Conservation (phyloP, 1,140 invertebrate genomes). For the Drosophila rhopaloa region DNA sequence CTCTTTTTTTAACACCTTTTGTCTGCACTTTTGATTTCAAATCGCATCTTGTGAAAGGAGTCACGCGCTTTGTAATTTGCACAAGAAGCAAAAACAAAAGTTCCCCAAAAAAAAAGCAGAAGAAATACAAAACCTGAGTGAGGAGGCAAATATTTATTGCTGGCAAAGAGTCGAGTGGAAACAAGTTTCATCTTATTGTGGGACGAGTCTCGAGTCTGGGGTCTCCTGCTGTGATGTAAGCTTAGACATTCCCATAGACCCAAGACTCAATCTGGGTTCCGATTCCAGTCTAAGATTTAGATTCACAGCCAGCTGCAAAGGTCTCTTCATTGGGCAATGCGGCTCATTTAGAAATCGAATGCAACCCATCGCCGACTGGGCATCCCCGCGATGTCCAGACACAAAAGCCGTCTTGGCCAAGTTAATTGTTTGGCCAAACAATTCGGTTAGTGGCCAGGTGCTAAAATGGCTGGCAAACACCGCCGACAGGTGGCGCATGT, state of each 20-base stretch:
- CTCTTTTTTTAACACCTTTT: constrained; percentile 70
- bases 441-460: constrained; percentile 51
- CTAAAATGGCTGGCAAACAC: constrained; percentile 56
- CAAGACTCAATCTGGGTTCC: constrained; percentile 18
- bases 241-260: constrained; percentile 15
- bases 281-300: constrained; percentile 28
- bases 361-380: constrained; percentile 31
- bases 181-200: constrained; percentile 64
- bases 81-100: constrained; percentile 46
- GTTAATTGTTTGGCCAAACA: constrained; percentile 60
- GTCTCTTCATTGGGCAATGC: constrained; percentile 48
- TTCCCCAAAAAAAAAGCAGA: constrained; percentile 21
- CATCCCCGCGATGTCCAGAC: constrained; percentile 27
- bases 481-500: constrained; percentile 62
- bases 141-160: constrained; percentile 76
- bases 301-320: constrained; percentile 38
- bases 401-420: constrained; percentile 23
- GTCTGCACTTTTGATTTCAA: constrained; percentile 72
- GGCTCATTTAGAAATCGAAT: constrained; percentile 48
- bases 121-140: constrained; percentile 49
- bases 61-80: constrained; percentile 82
- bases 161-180: constrained; percentile 62
- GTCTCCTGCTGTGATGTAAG: constrained; percentile 76
- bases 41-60: constrained; percentile 77
- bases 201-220: constrained; percentile 41